phyloP scores from a whole-genome alignment of 2,113 vertebrate species.

The Malaclemys terrapin region DNA sequence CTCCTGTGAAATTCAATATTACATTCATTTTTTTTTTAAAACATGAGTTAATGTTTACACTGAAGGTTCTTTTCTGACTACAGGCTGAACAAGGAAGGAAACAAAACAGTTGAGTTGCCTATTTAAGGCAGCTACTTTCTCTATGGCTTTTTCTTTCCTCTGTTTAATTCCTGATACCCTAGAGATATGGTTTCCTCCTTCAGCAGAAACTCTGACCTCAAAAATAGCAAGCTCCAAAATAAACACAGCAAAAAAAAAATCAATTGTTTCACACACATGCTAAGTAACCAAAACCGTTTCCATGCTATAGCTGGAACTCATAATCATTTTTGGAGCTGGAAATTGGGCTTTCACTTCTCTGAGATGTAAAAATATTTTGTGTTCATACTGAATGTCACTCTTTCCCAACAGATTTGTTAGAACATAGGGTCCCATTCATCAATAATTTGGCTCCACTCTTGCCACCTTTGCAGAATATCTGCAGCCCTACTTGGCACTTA shows the following conservation, averaged over 20 bases:
- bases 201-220: conserved; percentile 59
- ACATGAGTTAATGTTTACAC: background rate
- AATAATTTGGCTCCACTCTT: background rate
- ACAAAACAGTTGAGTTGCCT: conserved; percentile 13
- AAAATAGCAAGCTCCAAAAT: conserved; percentile 64
- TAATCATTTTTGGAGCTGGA: background rate
- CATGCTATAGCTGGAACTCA: conserved; percentile 20
- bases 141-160: conserved; percentile 56
- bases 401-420: background rate
- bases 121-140: conserved; percentile 52
- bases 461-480: background rate
- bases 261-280: conserved; percentile 45
- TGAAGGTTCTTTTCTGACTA: conserved; percentile 25
- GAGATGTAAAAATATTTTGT: background rate
- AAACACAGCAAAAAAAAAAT: conserved; percentile 53
- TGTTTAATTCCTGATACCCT: conserved; percentile 54
- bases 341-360: background rate
- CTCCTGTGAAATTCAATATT: background rate
- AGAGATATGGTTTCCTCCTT: conserved; percentile 65
- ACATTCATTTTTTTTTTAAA: rapidly evolving
- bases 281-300: background rate
- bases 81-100: conserved; percentile 44
- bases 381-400: rapidly evolving
- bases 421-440: background rate
- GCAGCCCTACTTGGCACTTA: background rate